Base-by-base conservation (phyloP, 1,140 invertebrate species). In the Drosophila oshimai region DNA sequence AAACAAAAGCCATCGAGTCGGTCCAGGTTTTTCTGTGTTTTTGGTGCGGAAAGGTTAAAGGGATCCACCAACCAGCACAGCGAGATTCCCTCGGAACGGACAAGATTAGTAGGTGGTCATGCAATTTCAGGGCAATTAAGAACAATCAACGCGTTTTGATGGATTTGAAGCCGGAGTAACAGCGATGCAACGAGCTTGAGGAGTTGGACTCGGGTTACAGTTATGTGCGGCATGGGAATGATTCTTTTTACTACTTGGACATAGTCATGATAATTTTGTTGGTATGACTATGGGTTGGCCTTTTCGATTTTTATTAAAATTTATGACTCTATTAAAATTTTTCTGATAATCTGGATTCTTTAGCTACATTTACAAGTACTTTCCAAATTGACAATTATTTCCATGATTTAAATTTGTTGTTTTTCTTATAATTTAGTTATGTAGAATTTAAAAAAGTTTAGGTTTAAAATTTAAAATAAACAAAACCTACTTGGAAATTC, bases 81-180 rank as follows among this genome's bases (percentile, higher is more conserved):
- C 34, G 24, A 65, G 61, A 64, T 64, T 64, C 44, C 42, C 34
- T 49, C 15, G 42, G 57, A 65, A 46, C 42, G 58, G 49, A 34
- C 51, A 47, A 50, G 62, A 46, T 67, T 60, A 76, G 64, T 53
- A 61, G 53, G 68, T 60, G 72, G 72, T 81, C 65, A 62, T 55
- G 50, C 74, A 75, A 62, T 58, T 64, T 36, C 71, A 69, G 24
- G 72, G 80, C 80, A 83, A 83, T 83, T 83, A 83, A 86, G 79
- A 79, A 86, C 71, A 86, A 83, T 86, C 74, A 74, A 64, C 37
- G 57, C 61, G 44, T 55, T 86, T 72, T 86, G 80, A 86, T 74
- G 80, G 64, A 86, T 83, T 86, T 13, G 37, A 50, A 39, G 29
- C 3, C 37, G 7, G 47, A 5, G 20, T 5, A 34, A 34, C 9